phyloP scores from a whole-genome alignment of 2,797 vertebrate species.

The Fundulus diaphanus region DNA sequence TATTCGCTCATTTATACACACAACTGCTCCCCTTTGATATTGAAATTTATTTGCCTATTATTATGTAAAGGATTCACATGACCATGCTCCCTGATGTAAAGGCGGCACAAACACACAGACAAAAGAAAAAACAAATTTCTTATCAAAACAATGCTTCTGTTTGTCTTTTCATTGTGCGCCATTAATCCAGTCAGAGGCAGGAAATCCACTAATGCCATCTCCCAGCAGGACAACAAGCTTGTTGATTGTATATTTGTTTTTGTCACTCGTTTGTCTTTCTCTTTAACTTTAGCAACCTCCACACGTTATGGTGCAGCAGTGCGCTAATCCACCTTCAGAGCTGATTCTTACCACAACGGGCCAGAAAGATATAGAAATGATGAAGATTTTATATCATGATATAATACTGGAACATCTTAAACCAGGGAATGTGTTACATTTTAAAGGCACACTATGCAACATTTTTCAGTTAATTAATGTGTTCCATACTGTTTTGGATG shows the following conservation, averaged over 20 bases:
- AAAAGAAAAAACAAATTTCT: not conserved
- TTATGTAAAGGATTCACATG: constrained; percentile 46
- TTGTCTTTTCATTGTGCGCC: constrained; percentile 6
- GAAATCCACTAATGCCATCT: not conserved
- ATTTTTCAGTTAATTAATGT: too few species aligned
- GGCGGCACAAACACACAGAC: constrained; percentile 7
- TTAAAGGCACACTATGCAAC: too few species aligned
- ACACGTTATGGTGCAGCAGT: not conserved
- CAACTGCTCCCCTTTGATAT: constrained; percentile 54
- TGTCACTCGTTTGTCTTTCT: not conserved
- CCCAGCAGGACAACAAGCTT: not conserved
- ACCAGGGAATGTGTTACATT: not conserved
- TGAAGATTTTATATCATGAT: not conserved
- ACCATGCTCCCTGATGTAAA: not conserved
- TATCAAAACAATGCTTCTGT: not conserved
- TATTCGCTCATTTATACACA: constrained; percentile 63
- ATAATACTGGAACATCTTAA: not conserved
- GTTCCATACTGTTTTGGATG: too few species aligned
- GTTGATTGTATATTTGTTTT: not conserved
- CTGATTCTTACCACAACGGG: not conserved
- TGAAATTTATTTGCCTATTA: constrained; percentile 46
- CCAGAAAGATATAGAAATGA: not conserved
- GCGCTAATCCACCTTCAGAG: not conserved
- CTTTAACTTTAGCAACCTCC: not conserved
- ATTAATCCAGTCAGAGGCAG: not conserved